Conservation (phyloP, 2,888 invertebrate species). For the Cyclophora punctaria region DNA sequence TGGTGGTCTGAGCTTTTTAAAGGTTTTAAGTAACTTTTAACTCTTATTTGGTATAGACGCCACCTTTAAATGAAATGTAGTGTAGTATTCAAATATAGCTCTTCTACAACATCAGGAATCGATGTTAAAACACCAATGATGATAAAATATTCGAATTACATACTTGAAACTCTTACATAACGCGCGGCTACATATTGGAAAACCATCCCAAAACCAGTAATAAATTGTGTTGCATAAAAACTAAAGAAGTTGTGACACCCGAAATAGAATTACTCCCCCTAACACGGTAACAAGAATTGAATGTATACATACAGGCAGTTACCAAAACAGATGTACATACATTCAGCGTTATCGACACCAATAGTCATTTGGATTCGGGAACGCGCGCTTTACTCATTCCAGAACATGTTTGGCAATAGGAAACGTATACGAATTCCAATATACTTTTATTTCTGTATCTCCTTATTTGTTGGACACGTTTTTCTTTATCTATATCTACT, state of each 20-base stretch:
- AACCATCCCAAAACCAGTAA: conserved; percentile 23
- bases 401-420: conserved; percentile 27
- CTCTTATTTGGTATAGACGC: too few species aligned
- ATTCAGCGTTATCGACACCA: conserved; percentile 29
- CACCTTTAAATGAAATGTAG: too few species aligned
- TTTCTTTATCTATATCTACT: too few species aligned
- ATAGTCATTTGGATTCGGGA: conserved; percentile 22
- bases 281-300: conserved; percentile 34
- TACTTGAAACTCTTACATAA: too few species aligned
- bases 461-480: not conserved
- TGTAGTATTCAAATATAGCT: too few species aligned
- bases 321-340: conserved; percentile 47
- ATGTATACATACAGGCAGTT: conserved; percentile 27
- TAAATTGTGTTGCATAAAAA: conserved; percentile 28
- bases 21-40: too few species aligned
- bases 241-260: conserved; percentile 30
- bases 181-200: too few species aligned
- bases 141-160: too few species aligned
- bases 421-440: conserved; percentile 23
- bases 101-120: too few species aligned
- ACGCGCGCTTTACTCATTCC: conserved; percentile 25
- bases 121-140: too few species aligned
- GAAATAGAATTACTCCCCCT: conserved; percentile 41
- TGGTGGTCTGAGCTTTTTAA: too few species aligned
- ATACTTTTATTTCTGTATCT: conserved; percentile 10